Percentiles rank a stretch among this genome's conserved stretches.
Conservation (phyloP, 2,888 invertebrate species). For the Heliconius ismenius region DNA sequence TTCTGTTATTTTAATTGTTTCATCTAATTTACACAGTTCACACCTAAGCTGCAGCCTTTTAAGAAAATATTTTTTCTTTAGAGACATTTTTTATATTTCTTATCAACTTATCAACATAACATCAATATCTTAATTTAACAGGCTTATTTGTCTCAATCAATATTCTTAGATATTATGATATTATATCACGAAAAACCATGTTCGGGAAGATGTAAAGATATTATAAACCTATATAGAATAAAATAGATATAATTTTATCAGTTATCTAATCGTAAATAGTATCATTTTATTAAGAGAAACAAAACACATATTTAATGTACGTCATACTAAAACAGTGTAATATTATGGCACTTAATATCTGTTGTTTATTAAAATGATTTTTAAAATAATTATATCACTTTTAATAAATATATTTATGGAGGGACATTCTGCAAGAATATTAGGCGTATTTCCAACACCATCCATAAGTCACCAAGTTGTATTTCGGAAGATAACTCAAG, state of each 20-base stretch:
- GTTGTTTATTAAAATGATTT: background rate
- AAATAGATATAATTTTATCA: background rate
- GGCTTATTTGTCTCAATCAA: too few species aligned
- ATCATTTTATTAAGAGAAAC: too few species aligned
- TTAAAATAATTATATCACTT: background rate
- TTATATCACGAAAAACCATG: background rate
- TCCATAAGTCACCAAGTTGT: conserved; percentile 58
- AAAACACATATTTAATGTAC: background rate
- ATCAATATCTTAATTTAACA: too few species aligned
- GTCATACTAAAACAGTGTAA: background rate
- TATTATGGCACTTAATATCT: background rate
- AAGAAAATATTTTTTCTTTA: too few species aligned
- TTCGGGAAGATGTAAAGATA: background rate
- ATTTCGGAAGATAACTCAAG: conserved; percentile 55
- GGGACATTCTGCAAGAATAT: conserved; percentile 50
- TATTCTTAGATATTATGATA: background rate
- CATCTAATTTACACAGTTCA: too few species aligned
- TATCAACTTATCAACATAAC: too few species aligned
- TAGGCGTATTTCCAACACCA: conserved; percentile 56
- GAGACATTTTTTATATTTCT: too few species aligned
- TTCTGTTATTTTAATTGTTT: too few species aligned
- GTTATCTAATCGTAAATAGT: background rate
- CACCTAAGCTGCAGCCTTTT: too few species aligned
- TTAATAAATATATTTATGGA: background rate
- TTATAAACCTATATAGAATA: background rate